Conservation (phyloP, 2,888 invertebrate genomes). For the Drosophila borealis region DNA sequence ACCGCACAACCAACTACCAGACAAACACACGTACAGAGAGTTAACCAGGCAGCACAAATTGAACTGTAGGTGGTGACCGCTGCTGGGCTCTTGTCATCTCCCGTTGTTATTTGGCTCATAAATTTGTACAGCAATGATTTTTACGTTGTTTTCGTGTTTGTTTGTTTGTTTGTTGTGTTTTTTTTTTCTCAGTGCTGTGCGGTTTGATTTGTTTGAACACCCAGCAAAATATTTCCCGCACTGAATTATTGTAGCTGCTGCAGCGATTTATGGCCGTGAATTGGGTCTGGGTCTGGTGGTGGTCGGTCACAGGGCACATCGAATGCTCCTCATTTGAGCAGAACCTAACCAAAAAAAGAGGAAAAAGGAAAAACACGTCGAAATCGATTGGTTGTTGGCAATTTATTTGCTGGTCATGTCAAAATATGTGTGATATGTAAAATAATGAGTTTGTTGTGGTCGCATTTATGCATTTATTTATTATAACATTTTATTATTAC, state of each 20-base stretch:
- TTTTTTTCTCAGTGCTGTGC: conserved; percentile 28
- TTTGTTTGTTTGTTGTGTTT: conserved; percentile 17
- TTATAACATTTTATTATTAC: conserved; percentile 35
- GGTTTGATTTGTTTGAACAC: conserved; percentile 79
- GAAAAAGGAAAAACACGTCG: conserved; percentile 1
- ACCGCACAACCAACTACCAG: conserved; percentile 9
- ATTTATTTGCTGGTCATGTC: conserved; percentile 73
- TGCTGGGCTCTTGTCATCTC: conserved; percentile 82
- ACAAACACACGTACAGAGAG: conserved; percentile 13
- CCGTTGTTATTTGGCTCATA: conserved; percentile 83
- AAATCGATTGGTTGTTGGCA: conserved; percentile 68
- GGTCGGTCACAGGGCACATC: conserved; percentile 17
- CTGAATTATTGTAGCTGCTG: conserved; percentile 80
- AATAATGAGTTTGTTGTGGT: conserved; percentile 76
- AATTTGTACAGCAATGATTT: conserved; percentile 77
- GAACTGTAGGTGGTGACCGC: conserved; percentile 81
- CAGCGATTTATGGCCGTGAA: conserved; percentile 77
- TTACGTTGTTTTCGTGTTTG: conserved; percentile 58
- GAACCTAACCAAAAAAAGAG: conserved; percentile 35
- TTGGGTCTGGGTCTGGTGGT: conserved; percentile 39
- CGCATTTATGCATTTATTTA: conserved; percentile 51
- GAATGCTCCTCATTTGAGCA: conserved; percentile 45
- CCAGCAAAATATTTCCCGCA: conserved; percentile 69
- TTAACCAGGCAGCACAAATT: conserved; percentile 72
- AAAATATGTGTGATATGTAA: conserved; percentile 77